These are phyloP conservation scores for Sycophaga agraensis DNA, from an alignment of 1,140 invertebrate species.

Conservation along the genomic window DNA sequence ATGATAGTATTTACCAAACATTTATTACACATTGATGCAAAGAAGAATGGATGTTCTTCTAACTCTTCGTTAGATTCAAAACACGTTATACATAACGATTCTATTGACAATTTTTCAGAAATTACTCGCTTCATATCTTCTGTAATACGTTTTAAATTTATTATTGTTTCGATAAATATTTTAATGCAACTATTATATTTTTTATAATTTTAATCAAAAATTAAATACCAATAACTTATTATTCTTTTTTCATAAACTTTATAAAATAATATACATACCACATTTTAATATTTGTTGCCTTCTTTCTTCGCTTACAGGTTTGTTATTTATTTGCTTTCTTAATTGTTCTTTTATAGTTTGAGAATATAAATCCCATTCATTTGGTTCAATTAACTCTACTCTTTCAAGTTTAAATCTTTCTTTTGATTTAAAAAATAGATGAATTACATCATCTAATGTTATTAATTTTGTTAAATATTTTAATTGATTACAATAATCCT, in stretches of 20 bases:
- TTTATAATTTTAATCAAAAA: too few relatives aligned
- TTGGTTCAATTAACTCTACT: neutral
- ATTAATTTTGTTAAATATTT: conserved; percentile 39
- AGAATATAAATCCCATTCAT: conserved; percentile 17
- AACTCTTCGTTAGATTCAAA: conserved; percentile 24
- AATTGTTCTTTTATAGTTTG: conserved; percentile 24
- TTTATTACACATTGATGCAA: conserved; percentile 39
- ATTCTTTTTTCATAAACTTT: too few relatives aligned
- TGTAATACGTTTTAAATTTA: conserved; percentile 3
- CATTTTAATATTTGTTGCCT: conserved; percentile 3
- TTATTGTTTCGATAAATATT: neutral
- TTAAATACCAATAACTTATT: too few relatives aligned
- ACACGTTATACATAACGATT: conserved; percentile 44
- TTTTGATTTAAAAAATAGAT: conserved; percentile 17
- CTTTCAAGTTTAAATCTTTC: conserved; percentile 11
- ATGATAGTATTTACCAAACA: conserved; percentile 41
- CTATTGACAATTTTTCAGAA: neutral
- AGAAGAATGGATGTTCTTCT: conserved; percentile 45
- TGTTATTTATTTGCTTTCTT: conserved; percentile 22
- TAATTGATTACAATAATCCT: conserved; percentile 44
- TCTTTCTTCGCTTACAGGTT: conserved; percentile 7
- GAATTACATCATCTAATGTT: conserved; percentile 38
- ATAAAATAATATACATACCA: conserved; percentile 8
- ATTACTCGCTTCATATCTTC: conserved; percentile 6
- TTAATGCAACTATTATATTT: neutral